phyloP scores from a whole-genome alignment of 2,797 vertebrate species.

The Hydrophis major region DNA sequence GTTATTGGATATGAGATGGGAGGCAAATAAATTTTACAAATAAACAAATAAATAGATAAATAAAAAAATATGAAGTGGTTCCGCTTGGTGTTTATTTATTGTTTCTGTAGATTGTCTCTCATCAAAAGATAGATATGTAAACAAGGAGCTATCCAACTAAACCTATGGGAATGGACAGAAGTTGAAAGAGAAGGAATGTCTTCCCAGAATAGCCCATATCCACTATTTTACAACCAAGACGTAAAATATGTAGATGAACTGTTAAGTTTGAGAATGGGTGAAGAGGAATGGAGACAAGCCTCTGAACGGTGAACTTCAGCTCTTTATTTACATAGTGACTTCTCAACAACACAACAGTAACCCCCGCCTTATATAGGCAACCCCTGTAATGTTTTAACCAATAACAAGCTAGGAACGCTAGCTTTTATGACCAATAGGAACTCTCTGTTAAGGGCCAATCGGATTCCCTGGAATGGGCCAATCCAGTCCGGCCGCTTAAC shows the following conservation, averaged over 20 bases:
- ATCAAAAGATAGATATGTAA: neutral
- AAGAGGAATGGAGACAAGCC: too few relatives aligned
- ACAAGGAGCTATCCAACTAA: neutral
- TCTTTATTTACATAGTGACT: too few relatives aligned
- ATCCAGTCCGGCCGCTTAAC: too few relatives aligned
- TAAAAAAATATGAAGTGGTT: neutral
- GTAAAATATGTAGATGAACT: neutral
- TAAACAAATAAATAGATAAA: neutral
- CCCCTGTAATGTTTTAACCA: too few relatives aligned
- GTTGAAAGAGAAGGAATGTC: constrained; percentile 3
- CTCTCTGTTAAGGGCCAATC: too few relatives aligned
- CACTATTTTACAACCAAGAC: neutral
- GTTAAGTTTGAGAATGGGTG: too few relatives aligned
- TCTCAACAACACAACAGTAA: too few relatives aligned
- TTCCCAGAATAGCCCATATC: neutral
- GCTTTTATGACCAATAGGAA: too few relatives aligned
- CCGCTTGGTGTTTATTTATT: neutral
- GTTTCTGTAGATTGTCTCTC: neutral
- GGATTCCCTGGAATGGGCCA: too few relatives aligned
- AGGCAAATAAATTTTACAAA: neutral
- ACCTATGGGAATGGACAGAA: neutral
- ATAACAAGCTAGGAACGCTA: too few relatives aligned
- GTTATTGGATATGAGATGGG: neutral
- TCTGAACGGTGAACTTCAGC: too few relatives aligned
- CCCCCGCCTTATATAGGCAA: too few relatives aligned